Evolutionary conservation across 2,797 vertebrate species (phyloP), one percentile per base, ranked within the genome.

Genomic region (Helarctos malayanus): DNA sequence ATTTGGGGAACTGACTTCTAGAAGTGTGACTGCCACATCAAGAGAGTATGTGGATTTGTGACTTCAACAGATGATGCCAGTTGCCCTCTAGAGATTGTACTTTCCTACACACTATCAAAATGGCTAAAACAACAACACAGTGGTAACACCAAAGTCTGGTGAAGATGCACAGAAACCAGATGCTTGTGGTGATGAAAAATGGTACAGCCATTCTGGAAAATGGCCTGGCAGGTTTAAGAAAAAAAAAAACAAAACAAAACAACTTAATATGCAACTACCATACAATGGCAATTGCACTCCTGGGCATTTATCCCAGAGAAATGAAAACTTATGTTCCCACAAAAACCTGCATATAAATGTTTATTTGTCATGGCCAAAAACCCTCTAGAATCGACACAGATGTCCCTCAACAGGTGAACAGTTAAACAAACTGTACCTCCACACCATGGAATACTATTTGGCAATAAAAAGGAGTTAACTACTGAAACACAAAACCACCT

Each of bases 381-480:
- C 7, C 23, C 69, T 8, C 49, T 57, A 69, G 59, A 69, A 52
- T 68, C 32, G 78, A 84, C 19, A 21, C 25, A 79, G 52, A 84
- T 32, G 65, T 25, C 61, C 76, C 25, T 85, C 4, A 57, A 65
- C 14, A 79, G 57, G 56, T 87, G 54, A 96, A 90, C 25, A n/a
- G 63, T 38, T 78, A 84, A 83, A 81, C 61, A 73, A 86, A 83
- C 27, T 11, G 4, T 45, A 91, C 9, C 76, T 45, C 45, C 32
- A 49, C 47, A 85, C 27, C 73, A 73, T 47, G 32, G 23, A 38
- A 71, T 57, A 52, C 27, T 81, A 81, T 41, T 75, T 21, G 49
- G 38, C 49, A 86, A 75, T 49, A 86, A 19, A 94, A 91, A 94
- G 23, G 57, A 65, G 47, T 59, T 38, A 91, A 81, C 47, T 85